Evolutionary conservation across 1,140 invertebrate genomes (phyloP).

Genomic region (Frieseomelitta varia): DNA sequence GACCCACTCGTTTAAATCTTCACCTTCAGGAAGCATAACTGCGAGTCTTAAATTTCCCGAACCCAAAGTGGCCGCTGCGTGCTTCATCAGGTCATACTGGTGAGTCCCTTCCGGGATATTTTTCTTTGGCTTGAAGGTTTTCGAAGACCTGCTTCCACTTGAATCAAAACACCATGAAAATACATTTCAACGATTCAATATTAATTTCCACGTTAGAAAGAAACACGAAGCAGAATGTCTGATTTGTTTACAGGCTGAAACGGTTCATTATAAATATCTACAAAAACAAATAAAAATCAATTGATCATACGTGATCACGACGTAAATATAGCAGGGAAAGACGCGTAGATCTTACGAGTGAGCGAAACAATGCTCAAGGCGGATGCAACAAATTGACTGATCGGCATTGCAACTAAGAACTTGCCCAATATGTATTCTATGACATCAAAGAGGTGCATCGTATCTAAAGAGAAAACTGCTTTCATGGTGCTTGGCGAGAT

Average conservation of each 20-base stretch:
- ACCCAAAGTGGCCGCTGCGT: constrained; percentile 98
- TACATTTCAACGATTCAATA: not conserved
- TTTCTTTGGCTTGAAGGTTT: constrained; percentile 99
- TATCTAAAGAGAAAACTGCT: not conserved
- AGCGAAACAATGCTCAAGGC: not conserved
- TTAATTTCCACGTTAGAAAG: not conserved
- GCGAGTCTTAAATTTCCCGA: constrained; percentile 98
- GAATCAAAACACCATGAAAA: constrained; percentile 35
- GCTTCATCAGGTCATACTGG: constrained; percentile 99
- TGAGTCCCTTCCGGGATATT: constrained; percentile 99
- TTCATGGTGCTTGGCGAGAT: not conserved
- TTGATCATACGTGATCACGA: not conserved
- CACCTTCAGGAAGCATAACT: constrained; percentile 98
- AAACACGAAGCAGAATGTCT: not conserved
- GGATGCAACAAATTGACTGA: constrained; percentile 11
- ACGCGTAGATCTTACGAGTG: not conserved
- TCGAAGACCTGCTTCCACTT: constrained; percentile 94
- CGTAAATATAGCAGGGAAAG: too few species aligned
- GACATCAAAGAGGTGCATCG: too few species aligned
- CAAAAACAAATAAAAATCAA: not conserved
- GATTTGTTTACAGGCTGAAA: not conserved
- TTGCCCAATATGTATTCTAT: not conserved
- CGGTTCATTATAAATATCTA: not conserved
- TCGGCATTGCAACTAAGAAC: not conserved
- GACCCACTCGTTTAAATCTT: constrained; percentile 99